Conservation (phyloP, 2,797 vertebrate genomes). For the Enteromius afrohamiltoni region DNA sequence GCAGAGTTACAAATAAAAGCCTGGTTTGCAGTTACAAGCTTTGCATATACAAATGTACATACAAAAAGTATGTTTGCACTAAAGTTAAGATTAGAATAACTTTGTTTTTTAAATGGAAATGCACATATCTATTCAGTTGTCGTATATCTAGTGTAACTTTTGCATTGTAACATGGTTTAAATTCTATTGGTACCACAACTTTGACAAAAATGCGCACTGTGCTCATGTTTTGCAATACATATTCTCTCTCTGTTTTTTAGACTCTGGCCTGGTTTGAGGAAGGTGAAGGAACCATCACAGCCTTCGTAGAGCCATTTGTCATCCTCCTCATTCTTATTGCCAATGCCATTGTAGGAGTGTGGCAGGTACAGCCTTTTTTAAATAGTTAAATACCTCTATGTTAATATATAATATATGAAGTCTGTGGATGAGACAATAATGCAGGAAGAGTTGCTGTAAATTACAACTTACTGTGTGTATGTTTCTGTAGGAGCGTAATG, state of each 20-base stretch:
- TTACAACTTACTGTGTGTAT: neutral
- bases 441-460: neutral
- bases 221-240: neutral
- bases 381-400: neutral
- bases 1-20: neutral
- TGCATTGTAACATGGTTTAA: neutral
- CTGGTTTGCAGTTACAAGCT: neutral
- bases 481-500: conserved; percentile 76
- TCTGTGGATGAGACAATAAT: neutral
- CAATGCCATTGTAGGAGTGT: conserved; percentile 83
- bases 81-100: neutral
- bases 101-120: neutral
- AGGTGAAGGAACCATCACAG: conserved; percentile 81
- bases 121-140: neutral
- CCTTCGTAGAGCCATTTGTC: conserved; percentile 83
- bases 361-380: conserved; percentile 73
- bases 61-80: neutral
- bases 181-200: neutral
- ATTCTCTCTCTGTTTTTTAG: conserved; percentile 60
- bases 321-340: conserved; percentile 84
- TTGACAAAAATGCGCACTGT: neutral
- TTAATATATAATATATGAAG: neutral
- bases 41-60: neutral
- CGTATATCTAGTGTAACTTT: neutral
- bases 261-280: conserved; percentile 84